Conservation (phyloP, 1,140 invertebrate species). For the Scaptodrosophila lebanonensis region DNA sequence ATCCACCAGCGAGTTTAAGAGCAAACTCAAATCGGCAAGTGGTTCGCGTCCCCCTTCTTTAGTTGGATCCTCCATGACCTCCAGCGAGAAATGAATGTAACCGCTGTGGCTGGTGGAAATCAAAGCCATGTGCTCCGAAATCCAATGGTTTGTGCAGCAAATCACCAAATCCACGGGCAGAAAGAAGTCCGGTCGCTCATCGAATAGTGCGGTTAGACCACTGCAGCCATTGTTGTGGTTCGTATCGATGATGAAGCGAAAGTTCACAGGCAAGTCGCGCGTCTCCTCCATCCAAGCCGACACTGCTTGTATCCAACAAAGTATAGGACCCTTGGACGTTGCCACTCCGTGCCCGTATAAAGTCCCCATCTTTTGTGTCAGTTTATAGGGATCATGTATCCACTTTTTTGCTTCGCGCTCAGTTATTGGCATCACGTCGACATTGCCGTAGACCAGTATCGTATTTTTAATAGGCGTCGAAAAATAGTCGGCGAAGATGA, state of each 20-base stretch:
- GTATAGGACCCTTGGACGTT: slow-evolving; percentile 20
- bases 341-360: slow-evolving; percentile 23
- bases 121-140: slow-evolving; percentile 13
- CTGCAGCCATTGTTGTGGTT: background rate
- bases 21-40: slow-evolving; percentile 17
- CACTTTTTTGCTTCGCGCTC: slow-evolving; percentile 5
- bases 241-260: slow-evolving; percentile 28
- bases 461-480: slow-evolving; percentile 28
- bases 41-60: background rate
- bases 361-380: background rate
- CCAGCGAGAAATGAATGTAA: slow-evolving; percentile 23
- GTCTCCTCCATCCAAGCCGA: slow-evolving; percentile 12
- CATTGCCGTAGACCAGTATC: slow-evolving; percentile 28
- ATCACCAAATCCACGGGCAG: slow-evolving; percentile 24
- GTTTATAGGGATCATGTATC: slow-evolving; percentile 10
- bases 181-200: slow-evolving; percentile 10
- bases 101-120: slow-evolving; percentile 21
- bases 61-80: background rate
- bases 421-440: slow-evolving; percentile 8
- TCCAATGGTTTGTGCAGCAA: slow-evolving; percentile 23
- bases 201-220: background rate
- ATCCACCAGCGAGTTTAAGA: slow-evolving; percentile 17
- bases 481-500: slow-evolving; percentile 35
- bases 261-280: slow-evolving; percentile 26
- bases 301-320: slow-evolving; percentile 27